phyloP scores from a whole-genome alignment of 2,888 invertebrate species.

The Pyrgus malvae region DNA sequence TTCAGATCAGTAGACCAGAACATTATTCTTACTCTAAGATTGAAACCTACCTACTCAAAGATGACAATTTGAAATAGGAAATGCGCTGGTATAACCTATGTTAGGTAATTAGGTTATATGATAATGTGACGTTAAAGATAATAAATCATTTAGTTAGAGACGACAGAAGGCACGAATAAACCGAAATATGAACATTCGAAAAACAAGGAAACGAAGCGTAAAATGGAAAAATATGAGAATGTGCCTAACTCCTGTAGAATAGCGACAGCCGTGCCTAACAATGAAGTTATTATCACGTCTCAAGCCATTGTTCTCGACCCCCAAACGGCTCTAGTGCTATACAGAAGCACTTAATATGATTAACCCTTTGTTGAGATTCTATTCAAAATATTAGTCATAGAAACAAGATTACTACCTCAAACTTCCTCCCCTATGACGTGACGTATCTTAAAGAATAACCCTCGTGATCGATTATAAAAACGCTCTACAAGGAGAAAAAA shows the following conservation, averaged over 20 bases:
- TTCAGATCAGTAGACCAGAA: too few species aligned
- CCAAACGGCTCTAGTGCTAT: constrained; percentile 7
- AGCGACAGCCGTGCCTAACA: constrained; percentile 2
- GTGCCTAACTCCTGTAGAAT: not conserved
- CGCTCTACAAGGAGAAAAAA: too few species aligned
- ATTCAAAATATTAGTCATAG: constrained; percentile 1
- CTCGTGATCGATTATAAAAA: too few species aligned
- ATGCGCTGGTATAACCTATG: too few species aligned
- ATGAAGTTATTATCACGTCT: constrained; percentile 1
- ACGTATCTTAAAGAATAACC: not conserved
- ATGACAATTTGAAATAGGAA: too few species aligned
- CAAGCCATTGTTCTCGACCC: constrained; percentile 4
- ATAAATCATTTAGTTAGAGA: too few species aligned
- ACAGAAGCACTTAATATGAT: constrained; percentile 15
- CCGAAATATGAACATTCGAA: too few species aligned
- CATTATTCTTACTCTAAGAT: too few species aligned
- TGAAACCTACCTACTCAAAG: too few species aligned
- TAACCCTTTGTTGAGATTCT: constrained; percentile 10
- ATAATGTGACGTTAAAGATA: too few species aligned
- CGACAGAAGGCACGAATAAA: too few species aligned
- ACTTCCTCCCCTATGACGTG: not conserved
- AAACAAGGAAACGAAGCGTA: not conserved
- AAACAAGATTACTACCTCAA: not conserved
- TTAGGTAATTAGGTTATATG: too few species aligned
- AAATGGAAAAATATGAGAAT: not conserved